phyloP scores from a whole-genome alignment of 2,113 vertebrate species.

The Ascaphus truei region DNA sequence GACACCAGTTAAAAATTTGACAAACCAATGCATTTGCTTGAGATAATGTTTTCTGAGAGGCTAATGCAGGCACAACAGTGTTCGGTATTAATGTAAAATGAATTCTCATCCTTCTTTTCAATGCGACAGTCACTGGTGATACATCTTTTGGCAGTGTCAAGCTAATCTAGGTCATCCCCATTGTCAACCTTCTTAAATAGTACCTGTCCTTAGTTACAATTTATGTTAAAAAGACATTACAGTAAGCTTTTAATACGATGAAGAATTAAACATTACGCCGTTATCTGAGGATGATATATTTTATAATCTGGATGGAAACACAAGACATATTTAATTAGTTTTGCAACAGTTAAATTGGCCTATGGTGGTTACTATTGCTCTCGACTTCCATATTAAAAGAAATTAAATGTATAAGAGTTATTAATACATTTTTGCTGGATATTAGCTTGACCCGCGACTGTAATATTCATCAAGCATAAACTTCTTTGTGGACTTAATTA shows the following conservation, averaged over 20 bases:
- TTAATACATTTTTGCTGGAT: slow-evolving; percentile 43
- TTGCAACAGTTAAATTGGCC: slow-evolving; percentile 63
- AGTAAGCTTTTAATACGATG: slow-evolving; percentile 78
- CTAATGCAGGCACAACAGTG: slow-evolving; percentile 52
- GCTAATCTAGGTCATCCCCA: slow-evolving; percentile 69
- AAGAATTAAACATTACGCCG: slow-evolving; percentile 72
- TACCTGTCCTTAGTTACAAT: slow-evolving; percentile 70
- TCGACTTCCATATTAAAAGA: slow-evolving; percentile 45
- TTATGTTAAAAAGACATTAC: slow-evolving; percentile 76
- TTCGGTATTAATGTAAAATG: slow-evolving; percentile 62
- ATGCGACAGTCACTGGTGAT: slow-evolving; percentile 61
- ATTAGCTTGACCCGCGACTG: slow-evolving; percentile 37
- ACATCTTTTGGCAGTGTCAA: slow-evolving; percentile 66
- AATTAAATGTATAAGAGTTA: slow-evolving; percentile 49
- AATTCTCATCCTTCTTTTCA: slow-evolving; percentile 62
- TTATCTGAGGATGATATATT: slow-evolving; percentile 75
- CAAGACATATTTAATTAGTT: slow-evolving; percentile 75
- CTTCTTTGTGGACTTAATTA: slow-evolving; percentile 32
- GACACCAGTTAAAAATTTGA: slow-evolving; percentile 16
- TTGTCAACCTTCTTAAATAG: slow-evolving; percentile 68
- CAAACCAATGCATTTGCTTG: background rate
- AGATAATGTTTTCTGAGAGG: slow-evolving; percentile 49
- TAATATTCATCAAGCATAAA: slow-evolving; percentile 44
- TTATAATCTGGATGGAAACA: slow-evolving; percentile 60
- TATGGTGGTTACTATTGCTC: slow-evolving; percentile 49